These are phyloP conservation scores for Stenichneumon culpator DNA, from an alignment of 2,888 invertebrate genomes.

Conservation along the genomic window DNA sequence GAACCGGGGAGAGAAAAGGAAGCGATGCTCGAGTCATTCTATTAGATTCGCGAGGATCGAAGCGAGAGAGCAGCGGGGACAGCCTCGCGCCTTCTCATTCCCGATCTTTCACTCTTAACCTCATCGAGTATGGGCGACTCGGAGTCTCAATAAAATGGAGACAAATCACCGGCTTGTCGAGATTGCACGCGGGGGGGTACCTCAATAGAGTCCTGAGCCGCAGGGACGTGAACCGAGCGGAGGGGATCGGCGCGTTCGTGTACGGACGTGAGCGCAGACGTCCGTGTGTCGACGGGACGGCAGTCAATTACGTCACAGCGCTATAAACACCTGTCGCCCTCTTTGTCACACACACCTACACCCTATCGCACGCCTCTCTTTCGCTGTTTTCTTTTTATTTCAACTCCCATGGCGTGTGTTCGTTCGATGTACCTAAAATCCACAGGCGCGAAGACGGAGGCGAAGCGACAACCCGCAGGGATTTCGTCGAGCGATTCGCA, in stretches of 20 bases:
- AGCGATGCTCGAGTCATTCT: neutral
- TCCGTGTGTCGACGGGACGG: conserved; percentile 2
- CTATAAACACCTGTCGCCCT: conserved; percentile 18
- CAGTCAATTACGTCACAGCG: conserved; percentile 50
- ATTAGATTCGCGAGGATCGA: conserved; percentile 1
- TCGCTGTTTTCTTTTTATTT: neutral
- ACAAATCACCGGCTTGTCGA: conserved; percentile 79
- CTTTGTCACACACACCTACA: conserved; percentile 29
- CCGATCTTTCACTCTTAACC: conserved; percentile 49
- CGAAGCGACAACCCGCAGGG: conserved; percentile 57
- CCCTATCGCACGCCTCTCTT: neutral
- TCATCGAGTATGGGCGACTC: conserved; percentile 82
- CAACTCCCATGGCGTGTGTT: neutral
- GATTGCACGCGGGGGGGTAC: conserved; percentile 76
- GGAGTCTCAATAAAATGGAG: conserved; percentile 81
- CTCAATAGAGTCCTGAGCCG: conserved; percentile 54
- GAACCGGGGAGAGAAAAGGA: neutral
- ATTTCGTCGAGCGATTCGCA: conserved; percentile 45
- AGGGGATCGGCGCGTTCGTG: neutral
- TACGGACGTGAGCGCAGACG: neutral
- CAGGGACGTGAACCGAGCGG: conserved; percentile 24
- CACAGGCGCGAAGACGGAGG: neutral
- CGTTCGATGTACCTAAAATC: neutral
- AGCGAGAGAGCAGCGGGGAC: conserved; percentile 29
- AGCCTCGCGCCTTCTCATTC: conserved; percentile 29